These are phyloP conservation scores for Harpagus bidentatus DNA, from an alignment of 2,113 vertebrate species.

Conservation along the genomic window DNA sequence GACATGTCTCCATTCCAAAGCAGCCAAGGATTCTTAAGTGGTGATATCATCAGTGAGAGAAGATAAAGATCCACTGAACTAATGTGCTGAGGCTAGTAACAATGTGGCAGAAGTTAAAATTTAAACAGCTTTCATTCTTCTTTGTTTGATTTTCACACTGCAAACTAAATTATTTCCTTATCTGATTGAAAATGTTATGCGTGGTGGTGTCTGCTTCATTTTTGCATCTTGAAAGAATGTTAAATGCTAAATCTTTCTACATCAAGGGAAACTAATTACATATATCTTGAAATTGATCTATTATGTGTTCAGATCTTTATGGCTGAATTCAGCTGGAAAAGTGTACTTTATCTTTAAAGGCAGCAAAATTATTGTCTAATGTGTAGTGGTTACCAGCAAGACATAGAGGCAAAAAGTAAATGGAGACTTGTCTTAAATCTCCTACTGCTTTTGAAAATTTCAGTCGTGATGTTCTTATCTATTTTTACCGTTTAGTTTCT, in stretches of 20 bases:
- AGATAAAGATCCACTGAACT: constrained; percentile 56
- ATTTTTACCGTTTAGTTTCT: background rate
- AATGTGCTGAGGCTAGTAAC: constrained; percentile 24
- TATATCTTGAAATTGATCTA: constrained; percentile 5
- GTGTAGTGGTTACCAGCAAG: background rate
- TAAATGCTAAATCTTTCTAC: constrained; percentile 2
- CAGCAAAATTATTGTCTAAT: background rate
- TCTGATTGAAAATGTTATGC: background rate
- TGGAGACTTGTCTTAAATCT: background rate
- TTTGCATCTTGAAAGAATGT: background rate
- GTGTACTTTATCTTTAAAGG: background rate
- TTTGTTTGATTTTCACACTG: constrained; percentile 54
- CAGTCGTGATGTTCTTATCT: background rate
- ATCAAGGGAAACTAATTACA: constrained; percentile 11
- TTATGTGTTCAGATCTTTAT: background rate
- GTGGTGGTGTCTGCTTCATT: background rate
- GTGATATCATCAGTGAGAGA: constrained; percentile 50
- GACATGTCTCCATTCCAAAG: constrained; percentile 36
- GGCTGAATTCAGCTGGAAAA: background rate
- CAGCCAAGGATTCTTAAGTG: constrained; percentile 32
- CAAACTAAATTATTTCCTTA: constrained; percentile 23
- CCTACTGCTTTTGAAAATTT: background rate
- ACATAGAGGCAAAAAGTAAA: background rate
- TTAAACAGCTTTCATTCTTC: constrained; percentile 40
- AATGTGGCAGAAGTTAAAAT: constrained; percentile 55